Percentiles rank a stretch among this genome's conserved stretches.
Evolutionary conservation across 2,888 invertebrate species (phyloP).

Genomic region (Helleia helle): DNA sequence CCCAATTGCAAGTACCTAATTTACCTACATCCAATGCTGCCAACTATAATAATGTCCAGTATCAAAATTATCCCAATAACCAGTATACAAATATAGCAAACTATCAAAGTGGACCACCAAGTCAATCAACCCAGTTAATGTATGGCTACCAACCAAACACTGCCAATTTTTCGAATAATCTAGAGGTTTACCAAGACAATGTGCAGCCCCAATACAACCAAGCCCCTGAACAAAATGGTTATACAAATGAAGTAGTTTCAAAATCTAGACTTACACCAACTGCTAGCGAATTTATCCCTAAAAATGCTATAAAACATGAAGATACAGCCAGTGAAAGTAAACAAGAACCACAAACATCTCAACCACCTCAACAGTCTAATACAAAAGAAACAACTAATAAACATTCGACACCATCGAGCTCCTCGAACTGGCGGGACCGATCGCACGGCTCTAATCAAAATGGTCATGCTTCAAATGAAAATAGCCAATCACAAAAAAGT

Average conservation of each 20-base stretch:
- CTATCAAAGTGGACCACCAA: constrained; percentile 45
- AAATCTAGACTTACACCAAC: constrained; percentile 72
- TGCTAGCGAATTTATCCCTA: constrained; percentile 75
- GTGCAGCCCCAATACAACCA: constrained; percentile 33
- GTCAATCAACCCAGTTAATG: constrained; percentile 37
- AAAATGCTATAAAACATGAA: constrained; percentile 35
- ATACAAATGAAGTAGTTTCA: constrained; percentile 43
- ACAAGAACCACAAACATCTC: constrained; percentile 22
- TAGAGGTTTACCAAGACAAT: constrained; percentile 33
- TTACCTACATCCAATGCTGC: constrained; percentile 28
- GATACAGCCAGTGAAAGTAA: constrained; percentile 22
- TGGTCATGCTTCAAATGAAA: constrained; percentile 18
- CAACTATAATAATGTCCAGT: constrained; percentile 42
- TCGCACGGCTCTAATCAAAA: constrained; percentile 33
- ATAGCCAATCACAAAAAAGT: constrained; percentile 26
- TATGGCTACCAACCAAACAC: constrained; percentile 36
- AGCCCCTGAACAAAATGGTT: constrained; percentile 30
- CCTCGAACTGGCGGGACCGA: constrained; percentile 55
- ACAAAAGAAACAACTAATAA: constrained; percentile 26
- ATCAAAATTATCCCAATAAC: constrained; percentile 41
- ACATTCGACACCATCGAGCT: constrained; percentile 32
- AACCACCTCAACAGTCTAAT: constrained; percentile 12
- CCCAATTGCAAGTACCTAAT: constrained; percentile 49
- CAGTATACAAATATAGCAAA: constrained; percentile 33
- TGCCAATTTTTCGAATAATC: constrained; percentile 30